Evolutionary conservation across 2,797 vertebrate species (phyloP).

Genomic region (Sardinella longiceps): DNA sequence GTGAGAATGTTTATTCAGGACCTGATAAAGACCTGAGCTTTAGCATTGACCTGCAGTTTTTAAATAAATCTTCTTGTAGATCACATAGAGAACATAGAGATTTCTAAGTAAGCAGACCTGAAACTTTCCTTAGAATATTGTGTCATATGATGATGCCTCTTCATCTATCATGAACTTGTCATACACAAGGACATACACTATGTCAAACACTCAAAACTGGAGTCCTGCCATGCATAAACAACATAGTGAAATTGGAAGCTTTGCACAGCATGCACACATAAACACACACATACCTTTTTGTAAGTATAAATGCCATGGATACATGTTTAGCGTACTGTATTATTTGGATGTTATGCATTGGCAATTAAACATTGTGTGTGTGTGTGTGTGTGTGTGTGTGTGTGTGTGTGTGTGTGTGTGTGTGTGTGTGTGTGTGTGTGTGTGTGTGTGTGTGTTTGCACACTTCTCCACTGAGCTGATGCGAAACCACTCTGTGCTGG

Average conservation of each 20-base stretch:
- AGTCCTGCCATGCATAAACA: background rate
- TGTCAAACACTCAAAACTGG: background rate
- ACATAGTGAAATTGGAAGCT: background rate
- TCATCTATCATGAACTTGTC: background rate
- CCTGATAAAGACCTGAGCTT: background rate
- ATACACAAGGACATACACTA: background rate
- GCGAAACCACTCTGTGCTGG: background rate
- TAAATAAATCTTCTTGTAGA: background rate
- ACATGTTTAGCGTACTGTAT: too few relatives aligned
- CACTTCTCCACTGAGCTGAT: background rate
- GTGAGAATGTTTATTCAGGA: background rate
- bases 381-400: slow-evolving; percentile 21
- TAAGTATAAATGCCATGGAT: too few relatives aligned
- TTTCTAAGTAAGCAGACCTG: background rate
- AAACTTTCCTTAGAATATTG: background rate
- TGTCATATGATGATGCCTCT: background rate
- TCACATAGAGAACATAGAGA: too few relatives aligned
- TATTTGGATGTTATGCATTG: background rate
- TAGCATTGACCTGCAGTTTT: background rate
- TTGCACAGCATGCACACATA: too few relatives aligned
- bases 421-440: background rate
- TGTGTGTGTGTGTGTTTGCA: background rate
- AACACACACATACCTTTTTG: too few relatives aligned
- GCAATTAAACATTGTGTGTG: too few relatives aligned
- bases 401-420: background rate